These are phyloP conservation scores for Eulemur albifrons DNA, from an alignment of 2,797 vertebrate genomes.

Conservation along the genomic window DNA sequence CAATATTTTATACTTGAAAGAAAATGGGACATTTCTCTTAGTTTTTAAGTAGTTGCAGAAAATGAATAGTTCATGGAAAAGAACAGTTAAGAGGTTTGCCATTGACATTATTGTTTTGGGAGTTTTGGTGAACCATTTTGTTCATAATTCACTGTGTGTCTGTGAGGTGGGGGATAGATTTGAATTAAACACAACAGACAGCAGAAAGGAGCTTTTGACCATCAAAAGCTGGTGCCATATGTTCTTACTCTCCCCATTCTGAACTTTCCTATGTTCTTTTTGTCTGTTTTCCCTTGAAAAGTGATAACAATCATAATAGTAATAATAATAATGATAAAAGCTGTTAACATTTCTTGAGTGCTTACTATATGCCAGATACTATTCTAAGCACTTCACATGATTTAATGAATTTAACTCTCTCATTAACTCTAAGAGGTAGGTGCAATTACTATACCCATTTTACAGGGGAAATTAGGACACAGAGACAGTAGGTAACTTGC, in stretches of 20 bases:
- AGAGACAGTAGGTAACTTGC: background rate
- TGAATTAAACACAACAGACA: background rate
- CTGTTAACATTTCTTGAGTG: background rate
- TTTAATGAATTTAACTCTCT: background rate
- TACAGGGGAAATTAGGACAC: background rate
- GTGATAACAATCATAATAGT: background rate
- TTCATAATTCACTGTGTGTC: background rate
- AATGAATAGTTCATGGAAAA: background rate
- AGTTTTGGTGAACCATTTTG: background rate
- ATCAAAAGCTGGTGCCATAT: background rate
- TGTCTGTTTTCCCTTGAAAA: background rate
- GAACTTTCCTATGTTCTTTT: background rate
- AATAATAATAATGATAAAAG: background rate
- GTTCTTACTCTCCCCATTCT: background rate
- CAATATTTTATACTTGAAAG: background rate
- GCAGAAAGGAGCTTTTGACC: background rate
- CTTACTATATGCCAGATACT: background rate
- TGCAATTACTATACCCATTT: background rate
- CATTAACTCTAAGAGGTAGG: background rate
- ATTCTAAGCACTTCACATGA: background rate
- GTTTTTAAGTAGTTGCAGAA: background rate
- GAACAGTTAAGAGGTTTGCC: background rate
- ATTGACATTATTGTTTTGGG: background rate
- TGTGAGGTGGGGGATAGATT: background rate
- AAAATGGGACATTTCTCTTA: background rate